Evolutionary conservation across 2,888 invertebrate genomes (phyloP).

Genomic region (Cynaeus angustus): DNA sequence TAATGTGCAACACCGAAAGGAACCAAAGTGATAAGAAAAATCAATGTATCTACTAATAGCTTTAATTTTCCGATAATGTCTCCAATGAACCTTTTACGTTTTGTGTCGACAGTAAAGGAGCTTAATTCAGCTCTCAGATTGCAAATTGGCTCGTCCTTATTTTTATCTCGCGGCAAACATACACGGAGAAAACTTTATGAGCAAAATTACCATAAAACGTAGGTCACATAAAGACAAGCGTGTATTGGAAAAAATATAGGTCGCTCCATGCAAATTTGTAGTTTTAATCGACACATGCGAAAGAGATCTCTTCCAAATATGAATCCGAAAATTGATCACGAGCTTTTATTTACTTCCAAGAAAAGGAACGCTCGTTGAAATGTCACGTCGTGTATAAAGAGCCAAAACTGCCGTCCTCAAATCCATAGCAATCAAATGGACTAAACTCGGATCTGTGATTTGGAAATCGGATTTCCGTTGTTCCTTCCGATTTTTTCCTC

Average conservation of each 20-base stretch:
- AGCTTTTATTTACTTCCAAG: conserved; percentile 12
- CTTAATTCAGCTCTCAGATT: conserved; percentile 33
- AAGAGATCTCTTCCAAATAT: not conserved
- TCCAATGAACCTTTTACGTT: conserved; percentile 36
- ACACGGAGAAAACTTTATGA: conserved; percentile 18
- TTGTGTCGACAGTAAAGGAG: conserved; percentile 22
- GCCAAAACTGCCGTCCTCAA: conserved; percentile 27
- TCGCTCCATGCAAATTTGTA: too few species aligned
- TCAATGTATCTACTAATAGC: conserved; percentile 55
- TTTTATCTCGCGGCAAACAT: conserved; percentile 35
- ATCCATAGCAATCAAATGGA: conserved; percentile 35
- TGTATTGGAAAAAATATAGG: too few species aligned
- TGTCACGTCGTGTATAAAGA: conserved; percentile 35
- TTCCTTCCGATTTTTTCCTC: conserved; percentile 15
- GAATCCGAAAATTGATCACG: conserved; percentile 22
- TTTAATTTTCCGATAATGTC: conserved; percentile 53
- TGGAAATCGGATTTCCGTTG: conserved; percentile 34
- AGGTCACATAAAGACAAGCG: too few species aligned
- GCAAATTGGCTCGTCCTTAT: conserved; percentile 33
- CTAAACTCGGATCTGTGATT: conserved; percentile 34
- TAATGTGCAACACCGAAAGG: conserved; percentile 35
- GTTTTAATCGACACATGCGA: too few species aligned
- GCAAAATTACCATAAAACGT: too few species aligned
- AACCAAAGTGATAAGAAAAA: conserved; percentile 52
- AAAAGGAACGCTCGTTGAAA: conserved; percentile 20